These are phyloP conservation scores for Heptranchias perlo DNA, from an alignment of 2,113 vertebrate species.

Conservation along the genomic window DNA sequence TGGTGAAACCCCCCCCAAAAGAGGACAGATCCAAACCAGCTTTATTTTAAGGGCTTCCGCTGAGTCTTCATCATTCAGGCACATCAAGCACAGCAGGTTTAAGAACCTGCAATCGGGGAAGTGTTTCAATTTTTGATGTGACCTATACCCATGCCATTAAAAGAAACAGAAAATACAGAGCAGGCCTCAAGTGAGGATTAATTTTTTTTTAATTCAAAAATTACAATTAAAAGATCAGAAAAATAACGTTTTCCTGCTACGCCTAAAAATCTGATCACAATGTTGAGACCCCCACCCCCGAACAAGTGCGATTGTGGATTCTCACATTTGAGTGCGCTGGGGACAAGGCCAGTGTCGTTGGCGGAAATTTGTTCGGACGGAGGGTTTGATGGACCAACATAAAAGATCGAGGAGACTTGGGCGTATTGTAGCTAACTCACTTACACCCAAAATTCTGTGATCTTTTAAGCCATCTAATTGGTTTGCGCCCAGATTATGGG, in stretches of 20 bases:
- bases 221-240: neutral
- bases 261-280: neutral
- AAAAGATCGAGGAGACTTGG: neutral
- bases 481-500: neutral
- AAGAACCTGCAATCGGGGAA: too few species aligned
- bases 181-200: neutral
- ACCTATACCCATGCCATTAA: too few species aligned
- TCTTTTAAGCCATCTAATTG: neutral
- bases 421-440: neutral
- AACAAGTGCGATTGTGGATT: neutral
- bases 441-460: neutral
- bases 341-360: neutral
- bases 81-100: too few species aligned
- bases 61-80: too few species aligned
- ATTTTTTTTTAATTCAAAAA: neutral
- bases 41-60: neutral
- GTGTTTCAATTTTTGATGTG: too few species aligned
- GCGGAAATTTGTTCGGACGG: neutral
- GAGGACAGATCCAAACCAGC: neutral
- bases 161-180: neutral
- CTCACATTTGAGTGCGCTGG: neutral
- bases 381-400: neutral
- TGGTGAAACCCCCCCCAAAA: neutral
- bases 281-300: neutral
- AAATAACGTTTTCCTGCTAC: neutral